Conservation (phyloP, 2,113 vertebrate species). For the Hipposideros armiger region DNA sequence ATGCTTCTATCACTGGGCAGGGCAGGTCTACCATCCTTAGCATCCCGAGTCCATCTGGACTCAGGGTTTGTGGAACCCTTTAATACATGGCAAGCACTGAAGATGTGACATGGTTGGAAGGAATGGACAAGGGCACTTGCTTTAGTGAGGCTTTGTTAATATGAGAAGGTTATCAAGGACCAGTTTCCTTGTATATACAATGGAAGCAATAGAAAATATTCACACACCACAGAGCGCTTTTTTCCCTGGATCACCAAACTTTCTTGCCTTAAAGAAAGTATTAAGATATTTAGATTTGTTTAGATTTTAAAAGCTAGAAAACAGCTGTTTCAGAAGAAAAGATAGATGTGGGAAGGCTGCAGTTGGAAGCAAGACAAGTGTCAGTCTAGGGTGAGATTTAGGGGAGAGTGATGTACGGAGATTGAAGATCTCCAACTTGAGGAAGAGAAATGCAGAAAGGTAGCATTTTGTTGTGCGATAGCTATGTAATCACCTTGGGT, state of each 20-base stretch:
- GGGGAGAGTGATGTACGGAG: neutral
- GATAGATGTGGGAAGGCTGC: neutral
- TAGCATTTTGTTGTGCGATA: neutral
- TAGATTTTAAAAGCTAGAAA: neutral
- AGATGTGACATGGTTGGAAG: neutral
- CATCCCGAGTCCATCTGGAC: neutral
- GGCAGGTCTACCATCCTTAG: neutral
- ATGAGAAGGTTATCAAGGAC: neutral
- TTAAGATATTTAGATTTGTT: slow-evolving; percentile 7
- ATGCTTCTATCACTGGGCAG: accelerated
- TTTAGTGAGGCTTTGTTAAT: neutral
- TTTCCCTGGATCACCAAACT: neutral
- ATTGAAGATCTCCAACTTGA: neutral
- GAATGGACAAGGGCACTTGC: neutral
- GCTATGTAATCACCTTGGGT: neutral
- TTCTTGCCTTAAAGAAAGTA: neutral
- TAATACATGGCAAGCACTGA: neutral
- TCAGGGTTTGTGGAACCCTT: neutral
- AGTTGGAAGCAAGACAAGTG: neutral
- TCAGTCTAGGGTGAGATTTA: neutral
- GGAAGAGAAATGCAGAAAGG: neutral
- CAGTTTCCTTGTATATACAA: neutral
- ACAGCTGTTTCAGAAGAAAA: neutral
- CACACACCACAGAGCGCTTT: neutral
- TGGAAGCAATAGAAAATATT: neutral